Evolutionary conservation across 37 sponge, comb jelly and placozoan genomes (phyloP), one percentile per base, ranked within the genome.

Genomic region (Bolinopsis microptera): DNA sequence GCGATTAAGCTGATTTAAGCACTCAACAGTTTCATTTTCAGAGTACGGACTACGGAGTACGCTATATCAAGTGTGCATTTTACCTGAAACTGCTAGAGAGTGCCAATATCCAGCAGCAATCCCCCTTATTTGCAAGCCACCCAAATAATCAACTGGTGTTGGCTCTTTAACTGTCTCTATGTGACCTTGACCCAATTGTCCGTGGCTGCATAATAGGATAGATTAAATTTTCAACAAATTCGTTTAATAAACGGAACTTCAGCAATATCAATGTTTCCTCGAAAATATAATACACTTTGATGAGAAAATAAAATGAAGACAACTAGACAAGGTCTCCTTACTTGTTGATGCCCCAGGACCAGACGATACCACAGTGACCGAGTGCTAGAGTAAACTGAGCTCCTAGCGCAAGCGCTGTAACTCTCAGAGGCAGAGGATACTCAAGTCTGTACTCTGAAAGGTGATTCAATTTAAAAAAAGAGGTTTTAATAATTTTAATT

Each of bases 281-380:
- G n/a, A n/a, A n/a, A 72, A 72, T n/a, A 72, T 21, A 8, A 23
- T 8, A 72, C 75, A 8, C 13, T 72, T 30, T 8, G 5, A 72
- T 23, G 5, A 72, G 13, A 48, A 48, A 48, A 48, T 48, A 18
- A 48, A 48, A 48, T 18, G 61, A 48, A 48, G 13, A 48, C 9
- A 48, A 5, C 13, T 5, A 48, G 61, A 48, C 9, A 48, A 48
- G 13, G 9, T 48, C 61, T 48, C 9, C 90, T 86, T n/a, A 86
- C 90, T 86, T 86, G 90, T 86, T 86, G 30, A 40, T 39, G n/a
- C 90, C 90, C 90, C 90, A 86, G 0, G 90, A 86, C 90, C 90
- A 86, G 38, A 86, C 90, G 16, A 86, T 86, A 22, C 90, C 90
- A 41, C 90, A 86, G 3, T 38, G 21, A 3, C 36, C 90, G 25